Evolutionary conservation across 2,797 vertebrate species (phyloP).

Genomic region (Threskiornis aethiopicus): DNA sequence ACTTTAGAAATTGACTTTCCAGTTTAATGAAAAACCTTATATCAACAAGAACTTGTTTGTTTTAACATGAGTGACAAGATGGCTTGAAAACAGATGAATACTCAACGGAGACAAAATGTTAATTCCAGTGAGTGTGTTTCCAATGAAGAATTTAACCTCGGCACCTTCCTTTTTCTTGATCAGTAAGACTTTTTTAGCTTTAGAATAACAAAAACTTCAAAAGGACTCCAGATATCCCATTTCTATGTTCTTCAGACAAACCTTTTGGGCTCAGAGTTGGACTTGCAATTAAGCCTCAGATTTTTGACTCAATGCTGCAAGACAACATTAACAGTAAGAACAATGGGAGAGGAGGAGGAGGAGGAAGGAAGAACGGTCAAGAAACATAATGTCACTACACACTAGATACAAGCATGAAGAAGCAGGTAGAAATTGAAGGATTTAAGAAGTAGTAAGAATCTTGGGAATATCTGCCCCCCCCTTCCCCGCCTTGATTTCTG

Average conservation of each 20-base stretch:
- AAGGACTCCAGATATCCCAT: not conserved
- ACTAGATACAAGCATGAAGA: not conserved
- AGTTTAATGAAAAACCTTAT: not conserved
- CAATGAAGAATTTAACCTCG: not conserved
- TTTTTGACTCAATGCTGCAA: not conserved
- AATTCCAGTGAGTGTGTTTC: not conserved
- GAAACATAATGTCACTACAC: not conserved
- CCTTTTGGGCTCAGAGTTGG: not conserved
- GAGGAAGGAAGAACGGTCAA: not conserved
- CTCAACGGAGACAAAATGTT: not conserved
- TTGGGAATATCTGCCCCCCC: not conserved
- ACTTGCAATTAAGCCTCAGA: not conserved
- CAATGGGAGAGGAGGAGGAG: not conserved
- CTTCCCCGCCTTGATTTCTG: not conserved
- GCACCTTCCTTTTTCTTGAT: not conserved
- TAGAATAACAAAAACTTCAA: not conserved
- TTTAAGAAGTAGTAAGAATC: not conserved
- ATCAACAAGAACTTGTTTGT: not conserved
- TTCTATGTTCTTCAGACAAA: not conserved
- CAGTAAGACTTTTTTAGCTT: not conserved
- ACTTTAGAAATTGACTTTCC: not conserved
- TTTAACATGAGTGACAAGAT: not conserved
- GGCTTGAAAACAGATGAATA: not conserved
- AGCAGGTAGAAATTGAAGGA: not conserved
- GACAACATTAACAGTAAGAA: not conserved